A percentile compares a stretch with the other conserved stretches of the same genome.
Conservation (phyloP, 2,797 vertebrate genomes). For the Glossophaga mutica region DNA sequence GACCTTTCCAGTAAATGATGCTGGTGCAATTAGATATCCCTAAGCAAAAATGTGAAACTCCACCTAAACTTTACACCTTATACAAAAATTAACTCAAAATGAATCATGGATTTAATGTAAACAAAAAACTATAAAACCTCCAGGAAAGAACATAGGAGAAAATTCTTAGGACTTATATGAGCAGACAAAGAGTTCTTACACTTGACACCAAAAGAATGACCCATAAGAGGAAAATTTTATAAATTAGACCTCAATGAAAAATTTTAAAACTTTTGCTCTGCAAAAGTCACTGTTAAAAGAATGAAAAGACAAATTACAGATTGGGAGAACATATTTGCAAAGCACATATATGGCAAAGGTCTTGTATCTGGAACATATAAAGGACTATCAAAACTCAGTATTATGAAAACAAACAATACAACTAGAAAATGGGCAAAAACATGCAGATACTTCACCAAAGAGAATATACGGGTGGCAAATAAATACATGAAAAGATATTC, state of each 20-base stretch:
- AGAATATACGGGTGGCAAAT: background rate
- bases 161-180: background rate
- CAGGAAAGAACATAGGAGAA: background rate
- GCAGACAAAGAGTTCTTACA: constrained; percentile 2
- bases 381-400: constrained; percentile 8
- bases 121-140: background rate
- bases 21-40: background rate
- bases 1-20: background rate
- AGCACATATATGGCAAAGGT: background rate
- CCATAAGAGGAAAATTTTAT: background rate
- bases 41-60: background rate
- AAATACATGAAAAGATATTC: background rate
- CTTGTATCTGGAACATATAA: background rate
- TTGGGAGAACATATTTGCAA: constrained; percentile 13
- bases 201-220: background rate
- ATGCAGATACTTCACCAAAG: background rate
- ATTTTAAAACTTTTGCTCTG: background rate
- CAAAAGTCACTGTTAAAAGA: background rate
- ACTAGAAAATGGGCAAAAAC: constrained; percentile 41
- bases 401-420: background rate
- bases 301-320: background rate
- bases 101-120: background rate
- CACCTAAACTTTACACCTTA: background rate
- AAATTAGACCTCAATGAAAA: background rate
- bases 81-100: constrained; percentile 29